Evolutionary conservation across 2,113 vertebrate species (phyloP).

Genomic region (Stomatorhinus ivindoensis): DNA sequence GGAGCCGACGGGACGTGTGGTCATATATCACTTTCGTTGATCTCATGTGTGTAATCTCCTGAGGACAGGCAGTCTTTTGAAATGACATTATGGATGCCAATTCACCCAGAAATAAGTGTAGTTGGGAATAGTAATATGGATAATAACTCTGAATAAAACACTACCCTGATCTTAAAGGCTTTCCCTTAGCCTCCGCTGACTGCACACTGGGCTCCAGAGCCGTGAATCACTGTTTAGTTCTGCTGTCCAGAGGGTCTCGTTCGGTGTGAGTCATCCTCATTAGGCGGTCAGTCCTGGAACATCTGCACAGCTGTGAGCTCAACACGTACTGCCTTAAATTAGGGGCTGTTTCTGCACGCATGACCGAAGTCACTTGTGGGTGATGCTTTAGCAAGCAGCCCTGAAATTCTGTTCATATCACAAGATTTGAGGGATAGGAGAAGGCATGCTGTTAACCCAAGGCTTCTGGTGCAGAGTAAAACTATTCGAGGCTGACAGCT

Average conservation of each 20-base stretch:
- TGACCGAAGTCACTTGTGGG: slow-evolving; percentile 35
- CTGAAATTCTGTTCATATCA: slow-evolving; percentile 22
- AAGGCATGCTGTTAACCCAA: background rate
- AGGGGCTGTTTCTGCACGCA: slow-evolving; percentile 36
- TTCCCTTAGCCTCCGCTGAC: slow-evolving; percentile 39
- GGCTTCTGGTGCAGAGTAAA: background rate
- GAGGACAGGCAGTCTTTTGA: background rate
- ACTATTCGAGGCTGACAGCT: background rate
- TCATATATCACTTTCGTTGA: background rate
- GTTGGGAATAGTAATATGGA: background rate
- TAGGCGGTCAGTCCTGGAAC: slow-evolving; percentile 62
- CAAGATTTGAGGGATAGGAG: background rate
- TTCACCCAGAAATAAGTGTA: background rate
- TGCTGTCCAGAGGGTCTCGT: slow-evolving; percentile 50
- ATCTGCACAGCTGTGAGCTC: slow-evolving; percentile 55
- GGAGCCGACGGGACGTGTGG: background rate
- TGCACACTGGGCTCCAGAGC: slow-evolving; percentile 44
- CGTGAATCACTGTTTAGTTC: slow-evolving; percentile 52
- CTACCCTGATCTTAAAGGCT: slow-evolving; percentile 14
- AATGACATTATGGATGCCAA: background rate
- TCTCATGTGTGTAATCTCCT: background rate
- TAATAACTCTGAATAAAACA: slow-evolving; percentile 24
- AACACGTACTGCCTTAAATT: slow-evolving; percentile 45
- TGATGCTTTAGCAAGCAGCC: slow-evolving; percentile 36
- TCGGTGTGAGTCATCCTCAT: slow-evolving; percentile 70